Base-by-base conservation (phyloP, 2,888 invertebrate genomes). In the Teinopalpus imperialis region DNA sequence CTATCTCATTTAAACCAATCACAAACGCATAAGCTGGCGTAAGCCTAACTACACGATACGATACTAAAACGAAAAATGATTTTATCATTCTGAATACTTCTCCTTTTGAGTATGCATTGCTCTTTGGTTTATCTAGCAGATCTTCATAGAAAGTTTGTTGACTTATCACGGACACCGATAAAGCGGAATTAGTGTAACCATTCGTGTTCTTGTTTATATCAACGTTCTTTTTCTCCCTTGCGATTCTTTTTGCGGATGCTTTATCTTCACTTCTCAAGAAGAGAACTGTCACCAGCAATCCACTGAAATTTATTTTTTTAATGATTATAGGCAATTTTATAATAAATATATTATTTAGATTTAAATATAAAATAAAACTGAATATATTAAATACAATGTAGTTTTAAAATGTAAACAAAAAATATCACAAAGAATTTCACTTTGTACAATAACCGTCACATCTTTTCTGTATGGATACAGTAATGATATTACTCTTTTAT, bases 1-100 rank as follows among this genome's bases (percentile, higher is more conserved):
- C 90, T 21, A 96, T 81, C 66, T 95, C 94, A 53, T 93, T 93
- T 31, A 94, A 74, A 7, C 94, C 92, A 60, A 97, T 91, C 20
- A 95, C 93, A 61, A 95, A 93, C 26, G 95, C 90, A 69, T 97
- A 97, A 0, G 94, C 94, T 0, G 96, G 95, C 1, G 95, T 96
- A 42, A 97, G 75, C 50, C 96, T 91, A 48, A 91, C 87, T 61
- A 94, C 90, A 52, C 96, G 70, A 54, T 88, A 88, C 2, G 72
- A 72, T 46, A 91, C 66, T 56, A 91, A 69, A 10, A 90, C 80
- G 4, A 90, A 59, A 61, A 90, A 91, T 14, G 90, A 85, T 56
- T 87, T 78, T 6, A 81, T 61, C 63, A 83, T 81, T 26, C 74
- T 74, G 3, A 78, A 45, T 16, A 79, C 54, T 49, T 90, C 90